Evolutionary conservation across 2,797 vertebrate species (phyloP), one percentile per base, ranked within the genome.

Genomic region (Protosalanx chinensis): DNA sequence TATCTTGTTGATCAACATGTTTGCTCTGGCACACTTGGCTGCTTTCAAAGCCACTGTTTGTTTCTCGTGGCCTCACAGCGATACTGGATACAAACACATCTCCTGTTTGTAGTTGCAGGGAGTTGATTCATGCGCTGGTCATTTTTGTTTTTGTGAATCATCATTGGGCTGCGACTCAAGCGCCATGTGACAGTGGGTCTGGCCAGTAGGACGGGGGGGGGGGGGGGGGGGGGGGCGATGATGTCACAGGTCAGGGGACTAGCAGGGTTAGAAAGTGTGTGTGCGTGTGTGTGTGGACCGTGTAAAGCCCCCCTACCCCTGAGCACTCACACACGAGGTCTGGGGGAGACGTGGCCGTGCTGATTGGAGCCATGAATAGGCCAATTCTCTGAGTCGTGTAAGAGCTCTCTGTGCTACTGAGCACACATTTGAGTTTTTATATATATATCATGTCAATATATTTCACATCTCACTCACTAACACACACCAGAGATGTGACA

Each of bases 161-260:
- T 37, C 62, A 71, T 51, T 62, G 71, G 64, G 53, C 77, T 67
- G 77, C 29, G 66, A 63, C 53, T 81, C 66, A 37, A n/a, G 58
- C 67, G 71, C 49, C 79, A 77, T 81, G 69, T 74, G 77, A 77
- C 72, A 67, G 67, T 64, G 3, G 60, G 62, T 15, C 59, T 33
- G n/a, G 51, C 73, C 56, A 49, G 72, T 46, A 23, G 33, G 72
- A 68, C 37, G 18, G 13, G 59, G 57, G 64, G 51, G 33, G n/a
- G 64, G 51, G 33, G n/a, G 13, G 59, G 57, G 18, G 13, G 59
- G 57, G 64, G 51, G 33, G n/a, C 12, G 10, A 18, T 74, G 5
- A 68, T 77, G 68, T 78, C 76, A 81, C 30, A 23, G 65, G 79
- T 66, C 66, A 63, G 61, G 23, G 33, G 69, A 59, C 70, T 5